A percentile compares a stretch with the other conserved stretches of the same genome.
phyloP scores from a whole-genome alignment of 2,113 vertebrate genomes.

The Dissostichus mawsoni region DNA sequence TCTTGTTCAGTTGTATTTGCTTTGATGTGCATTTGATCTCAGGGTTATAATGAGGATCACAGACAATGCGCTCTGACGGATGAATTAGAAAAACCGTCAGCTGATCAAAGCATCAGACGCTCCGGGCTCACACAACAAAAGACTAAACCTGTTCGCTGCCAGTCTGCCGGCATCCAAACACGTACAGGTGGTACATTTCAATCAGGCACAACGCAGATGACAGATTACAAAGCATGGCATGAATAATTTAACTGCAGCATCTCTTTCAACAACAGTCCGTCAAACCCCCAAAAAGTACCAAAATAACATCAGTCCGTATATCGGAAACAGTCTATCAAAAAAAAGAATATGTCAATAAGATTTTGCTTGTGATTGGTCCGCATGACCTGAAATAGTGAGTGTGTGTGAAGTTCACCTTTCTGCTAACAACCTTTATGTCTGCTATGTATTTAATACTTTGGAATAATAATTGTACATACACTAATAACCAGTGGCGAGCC shows the following conservation, averaged over 20 bases:
- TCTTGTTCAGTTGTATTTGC: constrained; percentile 57
- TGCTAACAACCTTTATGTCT: too few species aligned
- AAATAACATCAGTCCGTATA: too few species aligned
- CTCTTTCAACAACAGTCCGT: not conserved
- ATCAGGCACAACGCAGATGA: constrained; percentile 6
- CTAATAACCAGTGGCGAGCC: too few species aligned
- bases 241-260: constrained; percentile 39
- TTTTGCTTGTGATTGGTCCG: too few species aligned
- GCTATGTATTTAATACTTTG: too few species aligned
- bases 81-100: constrained; percentile 46
- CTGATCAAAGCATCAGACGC: constrained; percentile 67
- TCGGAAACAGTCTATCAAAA: too few species aligned
- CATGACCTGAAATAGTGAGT: too few species aligned
- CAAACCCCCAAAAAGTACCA: not conserved
- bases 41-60: constrained; percentile 56
- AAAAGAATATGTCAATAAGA: too few species aligned
- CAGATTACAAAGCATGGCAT: constrained; percentile 41
- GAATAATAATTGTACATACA: too few species aligned
- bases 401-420: too few species aligned
- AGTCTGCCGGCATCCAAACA: constrained; percentile 56
- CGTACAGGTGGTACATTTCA: constrained; percentile 56
- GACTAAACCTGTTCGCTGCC: constrained; percentile 42
- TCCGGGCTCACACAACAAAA: constrained; percentile 51
- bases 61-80: constrained; percentile 55
- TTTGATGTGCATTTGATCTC: constrained; percentile 73